Evolutionary conservation across 2,113 vertebrate genomes (phyloP), one percentile per base, ranked within the genome.

Genomic region (Pleuronectes platessa): DNA sequence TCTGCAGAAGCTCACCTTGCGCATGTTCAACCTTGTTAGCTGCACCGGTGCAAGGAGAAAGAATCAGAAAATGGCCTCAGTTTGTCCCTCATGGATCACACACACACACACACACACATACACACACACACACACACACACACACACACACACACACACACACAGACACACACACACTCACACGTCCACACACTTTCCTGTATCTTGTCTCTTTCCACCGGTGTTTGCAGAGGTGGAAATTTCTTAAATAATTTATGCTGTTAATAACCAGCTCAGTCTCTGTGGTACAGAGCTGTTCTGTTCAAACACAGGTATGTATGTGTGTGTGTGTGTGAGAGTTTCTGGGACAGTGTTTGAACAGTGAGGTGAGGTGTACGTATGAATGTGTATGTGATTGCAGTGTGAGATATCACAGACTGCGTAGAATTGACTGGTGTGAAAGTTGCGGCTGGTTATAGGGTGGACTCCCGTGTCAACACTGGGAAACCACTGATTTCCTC

Each of bases 241-340:
- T 81, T 93, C 90, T 91, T 93, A 87, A 95, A 95, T 95, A 94
- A 95, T 95, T 92, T 81, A 95, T 90, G 88, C 76, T 87, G 89
- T 91, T 95, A 93, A 94, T 94, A 94, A 95, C 90, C 86, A 89
- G 74, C 79, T 76, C 54, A 26, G 88, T 85, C 88, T 90, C 90
- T 84, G 68, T 56, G 89, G 84, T 64, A 70, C 89, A 83, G 78
- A 88, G 84, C 81, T 71, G 87, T 63, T 76, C 85, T 90, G 88
- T 92, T 91, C 88, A 94, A 94, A 94, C 91, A 93, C 51, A 61
- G 66, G 58, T 82, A 61, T 74, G 74, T 53, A 35, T 59, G 23
- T 70, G 53, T 58, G 47, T 59, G 23, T 70, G 53, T 58, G 62
- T 81, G 68, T 71, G 69, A 70, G 70, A 56, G 56, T 76, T 65